A percentile compares a stretch with the other conserved stretches of the same genome.
Conservation (phyloP, 2,797 vertebrate genomes). For the Buphagus erythrorhynchus region DNA sequence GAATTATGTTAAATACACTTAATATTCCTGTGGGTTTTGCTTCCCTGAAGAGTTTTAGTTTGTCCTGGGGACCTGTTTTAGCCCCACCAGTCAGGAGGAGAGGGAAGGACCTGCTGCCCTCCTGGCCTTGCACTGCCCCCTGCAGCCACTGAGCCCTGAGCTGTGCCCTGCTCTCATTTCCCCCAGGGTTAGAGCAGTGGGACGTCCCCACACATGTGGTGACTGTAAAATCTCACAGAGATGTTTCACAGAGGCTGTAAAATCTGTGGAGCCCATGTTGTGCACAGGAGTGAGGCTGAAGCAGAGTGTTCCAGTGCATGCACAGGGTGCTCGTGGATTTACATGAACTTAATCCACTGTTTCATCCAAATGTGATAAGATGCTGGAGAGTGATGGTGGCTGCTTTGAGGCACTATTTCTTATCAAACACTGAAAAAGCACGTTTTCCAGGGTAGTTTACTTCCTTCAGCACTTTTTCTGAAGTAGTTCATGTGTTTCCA, state of each 20-base stretch:
- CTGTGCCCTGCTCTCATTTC: not conserved
- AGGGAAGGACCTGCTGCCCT: not conserved
- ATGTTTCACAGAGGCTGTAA: too few relatives aligned
- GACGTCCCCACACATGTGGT: not conserved
- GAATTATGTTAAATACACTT: not conserved
- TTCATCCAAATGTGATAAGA: not conserved
- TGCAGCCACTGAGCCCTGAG: not conserved
- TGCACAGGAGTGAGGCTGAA: not conserved
- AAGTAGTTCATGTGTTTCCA: not conserved
- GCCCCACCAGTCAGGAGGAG: not conserved
- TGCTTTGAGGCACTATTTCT: not conserved
- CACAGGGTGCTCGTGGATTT: fast-evolving
- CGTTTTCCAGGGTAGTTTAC: not conserved
- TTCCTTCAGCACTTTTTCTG: not conserved
- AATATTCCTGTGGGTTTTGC: not conserved
- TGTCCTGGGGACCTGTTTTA: not conserved
- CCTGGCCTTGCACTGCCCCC: constrained; percentile 8
- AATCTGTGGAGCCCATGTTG: fast-evolving
- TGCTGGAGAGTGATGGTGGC: not conserved
- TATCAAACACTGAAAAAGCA: not conserved
- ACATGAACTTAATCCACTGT: fast-evolving
- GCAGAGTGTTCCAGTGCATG: fast-evolving
- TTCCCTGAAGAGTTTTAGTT: not conserved
- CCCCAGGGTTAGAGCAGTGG: fast-evolving
- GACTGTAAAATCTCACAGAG: not conserved